A percentile compares a stretch with the other conserved stretches of the same genome.
These are phyloP conservation scores for Cavia aperea DNA, from an alignment of 2,113 vertebrate species.

Conservation along the genomic window DNA sequence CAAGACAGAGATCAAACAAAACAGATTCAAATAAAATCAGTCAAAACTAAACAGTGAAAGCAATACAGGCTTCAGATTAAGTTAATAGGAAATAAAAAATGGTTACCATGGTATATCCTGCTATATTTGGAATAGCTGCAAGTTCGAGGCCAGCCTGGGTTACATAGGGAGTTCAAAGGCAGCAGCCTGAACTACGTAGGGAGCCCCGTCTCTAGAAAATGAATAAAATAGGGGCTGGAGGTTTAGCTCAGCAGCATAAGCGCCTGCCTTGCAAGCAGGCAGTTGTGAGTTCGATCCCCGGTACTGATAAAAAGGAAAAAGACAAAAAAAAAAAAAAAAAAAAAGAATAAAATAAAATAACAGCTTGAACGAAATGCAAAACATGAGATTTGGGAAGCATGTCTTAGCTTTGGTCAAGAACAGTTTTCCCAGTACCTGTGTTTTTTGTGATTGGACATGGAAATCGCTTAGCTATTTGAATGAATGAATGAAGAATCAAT, in stretches of 20 bases:
- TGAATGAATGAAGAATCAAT: background rate
- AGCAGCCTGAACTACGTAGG: background rate
- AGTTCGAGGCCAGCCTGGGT: background rate
- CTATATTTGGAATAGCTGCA: too few species aligned
- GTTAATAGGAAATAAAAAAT: too few species aligned
- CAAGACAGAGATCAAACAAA: too few species aligned
- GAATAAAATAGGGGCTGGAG: background rate
- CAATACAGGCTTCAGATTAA: too few species aligned
- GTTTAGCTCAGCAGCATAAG: too few species aligned
- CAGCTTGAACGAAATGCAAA: background rate
- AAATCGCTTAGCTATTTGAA: background rate
- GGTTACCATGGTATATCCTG: too few species aligned
- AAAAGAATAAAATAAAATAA: background rate
- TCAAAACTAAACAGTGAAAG: too few species aligned
- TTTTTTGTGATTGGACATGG: background rate
- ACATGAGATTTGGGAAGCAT: background rate
- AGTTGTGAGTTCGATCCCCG: too few species aligned
- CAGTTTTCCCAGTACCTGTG: background rate
- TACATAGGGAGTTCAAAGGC: background rate
- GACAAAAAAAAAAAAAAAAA: too few species aligned
- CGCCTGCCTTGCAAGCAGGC: too few species aligned
- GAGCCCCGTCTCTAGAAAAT: background rate
- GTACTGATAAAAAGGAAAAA: too few species aligned
- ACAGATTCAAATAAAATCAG: too few species aligned
- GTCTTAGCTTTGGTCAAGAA: background rate